Evolutionary conservation across 2,888 invertebrate species (phyloP), one percentile per base, ranked within the genome.

Genomic region (Coenonympha glycerion): DNA sequence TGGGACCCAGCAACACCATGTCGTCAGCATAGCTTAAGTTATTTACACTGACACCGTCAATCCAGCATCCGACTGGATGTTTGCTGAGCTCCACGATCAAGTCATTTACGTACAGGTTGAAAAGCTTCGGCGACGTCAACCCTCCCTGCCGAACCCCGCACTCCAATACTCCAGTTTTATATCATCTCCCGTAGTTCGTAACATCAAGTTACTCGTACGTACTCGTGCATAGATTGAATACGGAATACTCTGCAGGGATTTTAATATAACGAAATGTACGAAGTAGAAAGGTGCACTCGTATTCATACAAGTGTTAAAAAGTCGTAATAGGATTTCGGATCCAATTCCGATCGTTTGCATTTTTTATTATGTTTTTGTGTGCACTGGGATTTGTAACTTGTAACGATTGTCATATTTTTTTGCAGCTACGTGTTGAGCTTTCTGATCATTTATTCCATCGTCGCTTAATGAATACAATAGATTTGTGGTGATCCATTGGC

Each of bases 151-250:
- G n/a, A n/a, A n/a, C n/a, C n/a, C n/a, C n/a, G n/a, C n/a, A n/a
- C n/a, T n/a, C n/a, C n/a, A n/a, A n/a, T n/a, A n/a, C n/a, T n/a
- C n/a, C n/a, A n/a, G n/a, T n/a, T n/a, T 74, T 76, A 75, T 76
- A 72, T 77, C 73, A 75, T 76, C 71, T 73, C 73, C 64, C 68
- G 67, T 76, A 74, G 76, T 73, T 71, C 68, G 68, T 72, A 71
- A 76, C 73, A 75, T 76, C 74, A 72, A 73, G 69, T 68, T 64
- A 68, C n/a, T n/a, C 64, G 60, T 57, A 60, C 53, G 58, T 69
- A 67, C 65, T n/a, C n/a, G n/a, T n/a, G n/a, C n/a, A n/a, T 67
- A 81, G 76, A 84, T 83, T 82, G 81, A 80, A 83, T 79, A 78
- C 70, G 71, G 65, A 72, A 72, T 73, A 75, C 73, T n/a, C n/a